phyloP scores from a whole-genome alignment of 2,888 invertebrate genomes.

The Lordiphosa andalusiaca region DNA sequence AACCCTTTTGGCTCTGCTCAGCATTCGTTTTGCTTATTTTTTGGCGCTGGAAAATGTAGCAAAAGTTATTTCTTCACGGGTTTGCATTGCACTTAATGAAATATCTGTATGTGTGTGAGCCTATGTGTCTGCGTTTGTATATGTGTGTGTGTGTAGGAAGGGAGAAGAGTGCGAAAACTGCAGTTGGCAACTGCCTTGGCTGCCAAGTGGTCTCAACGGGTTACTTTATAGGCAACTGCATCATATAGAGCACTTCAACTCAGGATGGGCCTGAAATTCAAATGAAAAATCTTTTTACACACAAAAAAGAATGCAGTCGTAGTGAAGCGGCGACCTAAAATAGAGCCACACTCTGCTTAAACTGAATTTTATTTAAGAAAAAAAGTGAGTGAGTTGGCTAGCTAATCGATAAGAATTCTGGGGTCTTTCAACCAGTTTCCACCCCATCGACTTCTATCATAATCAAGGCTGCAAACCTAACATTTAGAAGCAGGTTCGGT shows the following conservation, averaged over 20 bases:
- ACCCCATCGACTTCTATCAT: too few species aligned
- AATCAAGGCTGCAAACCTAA: too few species aligned
- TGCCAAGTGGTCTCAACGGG: conserved; percentile 36
- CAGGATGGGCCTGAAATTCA: not conserved
- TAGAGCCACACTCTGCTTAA: too few species aligned
- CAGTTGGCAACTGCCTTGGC: conserved; percentile 23
- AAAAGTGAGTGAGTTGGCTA: too few species aligned
- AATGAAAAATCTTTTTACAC: too few species aligned
- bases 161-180: conserved; percentile 13
- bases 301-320: too few species aligned
- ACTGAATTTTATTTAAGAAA: too few species aligned
- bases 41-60: conserved; percentile 54
- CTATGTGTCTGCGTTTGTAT: conserved; percentile 7
- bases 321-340: too few species aligned
- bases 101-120: conserved; percentile 30
- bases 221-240: conserved; percentile 41
- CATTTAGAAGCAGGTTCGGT: too few species aligned
- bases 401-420: too few species aligned
- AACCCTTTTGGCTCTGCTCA: conserved; percentile 31
- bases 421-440: too few species aligned
- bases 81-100: conserved; percentile 59
- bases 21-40: conserved; percentile 48
- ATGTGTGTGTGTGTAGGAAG: conserved; percentile 3
- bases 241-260: conserved; percentile 5
- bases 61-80: conserved; percentile 70